phyloP scores from a whole-genome alignment of 2,888 invertebrate species.

The Sesamia inferens region DNA sequence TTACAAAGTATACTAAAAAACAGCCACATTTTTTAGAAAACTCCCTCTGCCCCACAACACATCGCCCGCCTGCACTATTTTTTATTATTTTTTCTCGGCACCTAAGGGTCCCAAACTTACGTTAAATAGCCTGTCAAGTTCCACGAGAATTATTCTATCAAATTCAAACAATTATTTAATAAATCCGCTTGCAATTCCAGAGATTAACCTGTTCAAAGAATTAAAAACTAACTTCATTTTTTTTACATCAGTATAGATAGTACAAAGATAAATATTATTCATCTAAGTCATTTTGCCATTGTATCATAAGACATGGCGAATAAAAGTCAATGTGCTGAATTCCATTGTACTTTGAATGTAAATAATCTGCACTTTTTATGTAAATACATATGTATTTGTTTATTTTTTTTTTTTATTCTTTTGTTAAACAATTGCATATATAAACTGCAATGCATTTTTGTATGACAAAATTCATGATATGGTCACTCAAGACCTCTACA shows the following conservation, averaged over 20 bases:
- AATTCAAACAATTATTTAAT: neutral
- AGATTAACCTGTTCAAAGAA: neutral
- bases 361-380: neutral
- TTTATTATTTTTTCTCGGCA: neutral
- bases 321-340: neutral
- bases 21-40: neutral
- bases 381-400: neutral
- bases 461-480: no score
- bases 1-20: neutral
- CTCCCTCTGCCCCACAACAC: neutral
- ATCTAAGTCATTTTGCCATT: slow-evolving; percentile 5
- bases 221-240: neutral
- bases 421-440: neutral
- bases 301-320: slow-evolving; percentile 22
- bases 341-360: neutral
- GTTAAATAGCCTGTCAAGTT: neutral
- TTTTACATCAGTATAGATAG: neutral
- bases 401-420: neutral
- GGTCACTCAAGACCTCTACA: neutral
- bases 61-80: neutral
- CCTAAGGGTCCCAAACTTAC: neutral
- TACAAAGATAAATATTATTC: neutral
- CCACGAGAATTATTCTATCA: neutral
- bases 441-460: neutral
- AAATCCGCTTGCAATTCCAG: neutral